These are phyloP conservation scores for Alaudala cheleensis DNA, from an alignment of 2,113 vertebrate genomes.

Conservation along the genomic window DNA sequence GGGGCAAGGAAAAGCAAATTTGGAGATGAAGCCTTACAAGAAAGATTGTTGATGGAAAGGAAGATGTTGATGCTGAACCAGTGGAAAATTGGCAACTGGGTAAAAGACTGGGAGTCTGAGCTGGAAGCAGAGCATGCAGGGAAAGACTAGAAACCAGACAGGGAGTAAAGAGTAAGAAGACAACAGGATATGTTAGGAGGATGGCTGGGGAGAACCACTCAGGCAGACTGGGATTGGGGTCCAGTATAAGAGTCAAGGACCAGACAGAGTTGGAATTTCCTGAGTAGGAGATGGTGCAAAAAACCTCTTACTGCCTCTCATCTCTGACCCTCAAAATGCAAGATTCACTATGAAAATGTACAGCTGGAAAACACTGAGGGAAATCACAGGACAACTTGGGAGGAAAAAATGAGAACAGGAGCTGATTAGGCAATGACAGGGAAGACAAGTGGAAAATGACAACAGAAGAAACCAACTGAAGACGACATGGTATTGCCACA, in stretches of 20 bases:
- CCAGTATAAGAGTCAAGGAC: not conserved
- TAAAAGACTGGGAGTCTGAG: not conserved
- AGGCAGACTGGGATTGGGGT: not conserved
- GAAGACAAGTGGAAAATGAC: not conserved
- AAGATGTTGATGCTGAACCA: not conserved
- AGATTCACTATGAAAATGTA: not conserved
- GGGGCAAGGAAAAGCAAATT: not conserved
- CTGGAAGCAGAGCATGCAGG: not conserved
- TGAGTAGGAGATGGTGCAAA: not conserved
- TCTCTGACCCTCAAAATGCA: not conserved
- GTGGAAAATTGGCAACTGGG: not conserved
- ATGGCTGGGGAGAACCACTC: not conserved
- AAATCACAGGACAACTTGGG: not conserved
- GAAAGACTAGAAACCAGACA: not conserved
- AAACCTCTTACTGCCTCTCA: not conserved
- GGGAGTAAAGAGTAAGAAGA: not conserved
- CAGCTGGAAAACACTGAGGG: not conserved
- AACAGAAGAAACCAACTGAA: not conserved
- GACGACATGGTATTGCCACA: not conserved
- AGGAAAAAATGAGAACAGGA: not conserved
- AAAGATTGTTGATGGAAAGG: not conserved
- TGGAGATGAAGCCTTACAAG: not conserved
- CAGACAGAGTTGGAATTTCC: not conserved
- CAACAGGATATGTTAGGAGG: not conserved
- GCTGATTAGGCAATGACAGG: not conserved